Evolutionary conservation across 1,140 invertebrate genomes (phyloP).

Genomic region (Capitella teleta): DNA sequence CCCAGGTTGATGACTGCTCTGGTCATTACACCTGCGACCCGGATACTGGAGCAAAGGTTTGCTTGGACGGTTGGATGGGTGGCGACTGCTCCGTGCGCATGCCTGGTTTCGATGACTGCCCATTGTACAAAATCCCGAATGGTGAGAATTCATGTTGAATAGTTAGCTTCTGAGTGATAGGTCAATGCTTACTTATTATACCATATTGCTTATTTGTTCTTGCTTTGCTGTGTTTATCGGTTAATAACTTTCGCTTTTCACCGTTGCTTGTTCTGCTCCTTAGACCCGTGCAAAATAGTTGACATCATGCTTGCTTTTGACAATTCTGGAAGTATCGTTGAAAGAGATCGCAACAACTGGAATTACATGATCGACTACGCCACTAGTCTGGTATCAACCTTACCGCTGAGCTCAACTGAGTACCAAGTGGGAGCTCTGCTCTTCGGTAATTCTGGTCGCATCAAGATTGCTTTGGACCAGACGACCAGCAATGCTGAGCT

Average conservation of each 20-base stretch:
- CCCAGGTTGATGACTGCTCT: neutral
- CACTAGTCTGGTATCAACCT: neutral
- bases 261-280: neutral
- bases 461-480: too few relatives aligned
- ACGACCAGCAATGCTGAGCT: too few relatives aligned
- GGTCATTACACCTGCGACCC: conserved; percentile 7
- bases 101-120: neutral
- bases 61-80: conserved; percentile 7
- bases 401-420: neutral
- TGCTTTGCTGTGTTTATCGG: too few relatives aligned
- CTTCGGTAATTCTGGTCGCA: too few relatives aligned
- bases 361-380: neutral
- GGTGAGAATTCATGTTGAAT: too few relatives aligned
- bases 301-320: neutral
- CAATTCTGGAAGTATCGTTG: neutral
- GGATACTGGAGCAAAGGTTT: conserved; percentile 5
- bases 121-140: too few relatives aligned
- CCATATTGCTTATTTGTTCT: too few relatives aligned
- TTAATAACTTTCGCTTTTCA: too few relatives aligned
- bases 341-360: neutral
- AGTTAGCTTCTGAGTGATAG: neutral
- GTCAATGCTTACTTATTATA: neutral
- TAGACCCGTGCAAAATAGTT: conserved; percentile 1
- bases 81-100: neutral
- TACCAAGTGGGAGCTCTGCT: too few relatives aligned